These are phyloP conservation scores for Grus americana DNA, from an alignment of 2,113 vertebrate genomes.

Conservation along the genomic window DNA sequence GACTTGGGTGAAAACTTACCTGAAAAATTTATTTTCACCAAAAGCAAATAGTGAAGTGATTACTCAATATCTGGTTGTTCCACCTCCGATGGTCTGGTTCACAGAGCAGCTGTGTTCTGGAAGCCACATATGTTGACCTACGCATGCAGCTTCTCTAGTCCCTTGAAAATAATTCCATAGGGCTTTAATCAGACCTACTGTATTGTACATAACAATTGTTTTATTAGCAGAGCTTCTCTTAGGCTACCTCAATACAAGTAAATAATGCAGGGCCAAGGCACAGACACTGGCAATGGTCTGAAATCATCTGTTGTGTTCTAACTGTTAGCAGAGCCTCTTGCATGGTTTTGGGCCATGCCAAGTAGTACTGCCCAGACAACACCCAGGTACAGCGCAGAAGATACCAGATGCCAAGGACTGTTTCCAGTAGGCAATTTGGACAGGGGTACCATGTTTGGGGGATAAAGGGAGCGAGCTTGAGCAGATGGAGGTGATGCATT, in stretches of 20 bases:
- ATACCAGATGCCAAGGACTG: not conserved
- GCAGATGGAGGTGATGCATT: slow-evolving; percentile 6
- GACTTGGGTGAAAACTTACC: not conserved
- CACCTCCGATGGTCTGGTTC: not conserved
- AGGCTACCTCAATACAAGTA: not conserved
- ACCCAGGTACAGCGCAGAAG: not conserved
- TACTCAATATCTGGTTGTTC: not conserved
- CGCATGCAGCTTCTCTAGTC: not conserved
- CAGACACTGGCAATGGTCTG: not conserved
- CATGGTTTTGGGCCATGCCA: not conserved
- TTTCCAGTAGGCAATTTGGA: not conserved
- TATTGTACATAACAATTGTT: not conserved
- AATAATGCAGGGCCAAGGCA: not conserved
- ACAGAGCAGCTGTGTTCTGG: not conserved
- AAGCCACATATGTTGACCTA: not conserved
- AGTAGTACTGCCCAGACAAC: not conserved
- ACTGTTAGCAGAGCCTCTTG: not conserved
- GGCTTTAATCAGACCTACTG: not conserved
- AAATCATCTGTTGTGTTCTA: not conserved
- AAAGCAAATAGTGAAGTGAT: not conserved
- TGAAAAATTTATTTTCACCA: not conserved
- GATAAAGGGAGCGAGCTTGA: not conserved
- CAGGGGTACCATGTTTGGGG: not conserved
- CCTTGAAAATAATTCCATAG: not conserved
- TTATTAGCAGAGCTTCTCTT: not conserved